Percentiles rank a stretch among this genome's conserved stretches.
phyloP scores from a whole-genome alignment of 2,113 vertebrate species.

The Astur gentilis region DNA sequence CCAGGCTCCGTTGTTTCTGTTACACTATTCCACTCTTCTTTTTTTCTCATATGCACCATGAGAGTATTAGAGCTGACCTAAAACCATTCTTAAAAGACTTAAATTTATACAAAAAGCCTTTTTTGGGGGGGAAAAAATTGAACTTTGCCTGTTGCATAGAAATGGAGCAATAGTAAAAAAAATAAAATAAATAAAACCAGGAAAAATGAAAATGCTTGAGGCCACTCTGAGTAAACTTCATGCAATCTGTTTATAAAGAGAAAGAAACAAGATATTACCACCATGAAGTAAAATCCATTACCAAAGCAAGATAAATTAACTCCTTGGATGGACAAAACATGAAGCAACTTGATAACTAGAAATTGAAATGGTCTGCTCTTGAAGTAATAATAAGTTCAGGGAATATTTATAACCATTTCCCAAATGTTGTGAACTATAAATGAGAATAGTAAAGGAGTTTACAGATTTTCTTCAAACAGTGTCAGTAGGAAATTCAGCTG shows the following conservation, averaged over 20 bases:
- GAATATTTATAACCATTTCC: not conserved
- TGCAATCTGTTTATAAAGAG: not conserved
- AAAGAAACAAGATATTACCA: not conserved
- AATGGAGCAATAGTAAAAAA: not conserved
- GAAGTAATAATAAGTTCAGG: not conserved
- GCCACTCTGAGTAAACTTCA: not conserved
- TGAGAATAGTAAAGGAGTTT: not conserved
- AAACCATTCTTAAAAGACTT: not conserved
- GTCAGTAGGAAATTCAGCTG: not conserved
- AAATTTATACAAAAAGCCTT: not conserved
- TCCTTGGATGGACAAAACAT: not conserved
- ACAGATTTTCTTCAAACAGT: not conserved
- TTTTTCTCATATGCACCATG: not conserved
- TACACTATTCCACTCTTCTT: not conserved
- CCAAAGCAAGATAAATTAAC: not conserved
- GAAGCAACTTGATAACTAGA: not conserved
- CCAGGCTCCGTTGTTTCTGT: not conserved
- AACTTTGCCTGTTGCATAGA: not conserved
- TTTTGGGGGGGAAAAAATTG: not conserved
- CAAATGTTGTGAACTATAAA: not conserved
- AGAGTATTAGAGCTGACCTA: not conserved
- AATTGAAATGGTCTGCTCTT: not conserved
- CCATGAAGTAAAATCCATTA: slow-evolving; percentile 17
- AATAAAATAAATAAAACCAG: not conserved
- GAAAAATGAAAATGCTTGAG: slow-evolving; percentile 1